These are phyloP conservation scores for Leptopilina drosophilae DNA, from an alignment of 2,888 invertebrate genomes.

Conservation along the genomic window DNA sequence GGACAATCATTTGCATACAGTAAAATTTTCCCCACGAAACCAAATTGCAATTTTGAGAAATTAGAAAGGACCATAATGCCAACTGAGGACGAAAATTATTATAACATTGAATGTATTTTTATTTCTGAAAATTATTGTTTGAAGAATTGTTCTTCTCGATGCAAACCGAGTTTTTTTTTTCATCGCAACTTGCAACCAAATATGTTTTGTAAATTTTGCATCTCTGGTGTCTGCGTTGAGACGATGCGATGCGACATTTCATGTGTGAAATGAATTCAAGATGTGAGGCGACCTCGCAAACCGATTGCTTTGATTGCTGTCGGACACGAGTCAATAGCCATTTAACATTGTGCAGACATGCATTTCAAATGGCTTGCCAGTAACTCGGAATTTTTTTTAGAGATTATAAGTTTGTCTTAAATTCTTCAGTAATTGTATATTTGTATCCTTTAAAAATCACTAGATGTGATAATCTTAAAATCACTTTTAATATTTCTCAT, in stretches of 20 bases:
- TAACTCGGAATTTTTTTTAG: conserved; percentile 2
- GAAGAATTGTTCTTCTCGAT: not conserved
- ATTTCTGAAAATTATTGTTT: no score
- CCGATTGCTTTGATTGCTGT: conserved; percentile 72
- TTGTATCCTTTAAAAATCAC: not conserved
- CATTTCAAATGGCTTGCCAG: conserved; percentile 43
- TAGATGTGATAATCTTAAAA: no score
- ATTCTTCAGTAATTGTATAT: not conserved
- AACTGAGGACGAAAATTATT: no score
- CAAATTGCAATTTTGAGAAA: not conserved
- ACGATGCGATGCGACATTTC: no score
- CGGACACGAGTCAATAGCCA: conserved; percentile 73
- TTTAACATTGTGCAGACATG: conserved; percentile 65
- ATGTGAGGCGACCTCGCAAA: conserved; percentile 67
- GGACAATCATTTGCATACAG: not conserved
- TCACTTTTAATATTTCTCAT: not conserved
- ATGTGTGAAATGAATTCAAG: conserved; percentile 40
- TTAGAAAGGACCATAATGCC: not conserved
- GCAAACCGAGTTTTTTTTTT: not conserved
- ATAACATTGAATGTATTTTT: no score
- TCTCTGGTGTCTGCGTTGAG: no score
- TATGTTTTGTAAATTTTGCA: no score
- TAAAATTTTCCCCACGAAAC: not conserved
- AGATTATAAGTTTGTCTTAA: not conserved
- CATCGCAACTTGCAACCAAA: no score